Conservation (phyloP, 1,140 invertebrate species). For the Rhagoletis zephyria region DNA sequence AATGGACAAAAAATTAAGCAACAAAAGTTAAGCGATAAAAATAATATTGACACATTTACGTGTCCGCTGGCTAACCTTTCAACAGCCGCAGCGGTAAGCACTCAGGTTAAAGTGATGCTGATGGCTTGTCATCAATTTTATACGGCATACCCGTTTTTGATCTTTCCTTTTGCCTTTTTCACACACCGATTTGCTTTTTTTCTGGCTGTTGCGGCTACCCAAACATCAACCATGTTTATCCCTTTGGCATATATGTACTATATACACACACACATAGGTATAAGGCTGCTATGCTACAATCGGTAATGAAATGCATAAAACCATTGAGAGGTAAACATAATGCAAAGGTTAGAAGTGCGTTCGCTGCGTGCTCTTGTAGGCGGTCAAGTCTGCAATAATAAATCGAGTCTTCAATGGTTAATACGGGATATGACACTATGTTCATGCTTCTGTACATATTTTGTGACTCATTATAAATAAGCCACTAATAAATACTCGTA, state of each 20-base stretch:
- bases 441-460: too few species aligned
- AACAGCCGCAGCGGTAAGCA: background rate
- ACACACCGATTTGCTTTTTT: background rate
- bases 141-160: background rate
- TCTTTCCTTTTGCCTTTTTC: background rate
- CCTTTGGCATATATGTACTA: background rate
- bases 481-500: too few species aligned
- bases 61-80: background rate
- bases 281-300: background rate
- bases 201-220: background rate
- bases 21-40: background rate
- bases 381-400: too few species aligned
- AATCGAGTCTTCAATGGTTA: too few species aligned
- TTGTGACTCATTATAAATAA: too few species aligned
- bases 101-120: constrained; percentile 18
- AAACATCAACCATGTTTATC: background rate
- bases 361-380: too few species aligned
- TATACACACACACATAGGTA: too few species aligned
- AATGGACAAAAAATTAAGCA: background rate
- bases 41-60: constrained; percentile 26
- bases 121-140: constrained; percentile 12
- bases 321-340: background rate
- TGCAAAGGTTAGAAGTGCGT: too few species aligned
- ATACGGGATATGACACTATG: too few species aligned
- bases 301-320: background rate